Percentiles rank a stretch among this genome's conserved stretches.
These are phyloP conservation scores for Acrossocheilus fasciatus DNA, from an alignment of 2,797 vertebrate species.

Conservation along the genomic window DNA sequence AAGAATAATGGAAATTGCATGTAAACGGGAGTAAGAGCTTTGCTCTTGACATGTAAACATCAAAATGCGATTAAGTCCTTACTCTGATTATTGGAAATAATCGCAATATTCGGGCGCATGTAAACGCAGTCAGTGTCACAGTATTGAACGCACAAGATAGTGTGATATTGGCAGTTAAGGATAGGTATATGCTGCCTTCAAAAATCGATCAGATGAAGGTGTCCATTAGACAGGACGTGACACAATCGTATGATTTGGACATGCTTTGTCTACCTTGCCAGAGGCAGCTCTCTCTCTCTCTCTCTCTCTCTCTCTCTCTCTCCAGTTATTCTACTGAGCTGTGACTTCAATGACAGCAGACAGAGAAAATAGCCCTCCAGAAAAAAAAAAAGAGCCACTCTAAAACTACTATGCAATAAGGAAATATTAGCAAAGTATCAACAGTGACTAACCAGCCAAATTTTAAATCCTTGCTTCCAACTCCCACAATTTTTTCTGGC, in stretches of 20 bases:
- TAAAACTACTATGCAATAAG: background rate
- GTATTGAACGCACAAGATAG: background rate
- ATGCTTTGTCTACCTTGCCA: background rate
- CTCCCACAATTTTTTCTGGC: background rate
- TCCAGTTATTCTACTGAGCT: background rate
- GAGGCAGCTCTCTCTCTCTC: background rate
- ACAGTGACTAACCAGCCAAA: background rate
- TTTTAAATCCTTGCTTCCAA: background rate
- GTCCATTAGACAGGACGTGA: background rate
- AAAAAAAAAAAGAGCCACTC: background rate
- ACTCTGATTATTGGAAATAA: too few species aligned
- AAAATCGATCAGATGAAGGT: background rate
- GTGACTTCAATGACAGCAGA: background rate
- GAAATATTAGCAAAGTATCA: background rate
- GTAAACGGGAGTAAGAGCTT: too few species aligned
- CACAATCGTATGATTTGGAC: background rate
- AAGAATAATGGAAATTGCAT: too few species aligned
- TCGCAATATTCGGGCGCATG: too few species aligned
- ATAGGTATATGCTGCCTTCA: background rate
- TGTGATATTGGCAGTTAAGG: background rate
- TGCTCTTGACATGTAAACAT: too few species aligned
- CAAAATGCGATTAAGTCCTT: too few species aligned
- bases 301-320: background rate
- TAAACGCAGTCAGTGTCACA: background rate
- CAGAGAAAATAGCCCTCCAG: background rate